phyloP scores from a whole-genome alignment of 92 coral and sea anemone species.

The Palythoa grandiflora region DNA sequence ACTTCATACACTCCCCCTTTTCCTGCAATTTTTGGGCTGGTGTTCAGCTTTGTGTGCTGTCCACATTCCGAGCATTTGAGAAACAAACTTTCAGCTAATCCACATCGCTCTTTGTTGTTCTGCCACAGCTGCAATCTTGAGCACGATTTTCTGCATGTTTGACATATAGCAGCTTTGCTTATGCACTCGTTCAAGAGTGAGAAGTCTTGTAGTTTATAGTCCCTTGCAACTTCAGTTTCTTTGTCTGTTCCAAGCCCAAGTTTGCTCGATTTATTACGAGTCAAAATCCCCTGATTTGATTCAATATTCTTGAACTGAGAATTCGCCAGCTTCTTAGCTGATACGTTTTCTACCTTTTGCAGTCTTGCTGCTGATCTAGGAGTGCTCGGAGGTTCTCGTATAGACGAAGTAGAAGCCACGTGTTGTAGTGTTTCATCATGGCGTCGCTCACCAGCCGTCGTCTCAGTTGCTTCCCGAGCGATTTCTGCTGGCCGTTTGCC shows the following conservation, averaged over 20 bases:
- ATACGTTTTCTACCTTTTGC: constrained; percentile 3
- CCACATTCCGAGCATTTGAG: constrained; percentile 23
- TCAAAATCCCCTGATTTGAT: constrained; percentile 5
- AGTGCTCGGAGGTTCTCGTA: neutral
- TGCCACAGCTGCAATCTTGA: constrained; percentile 34
- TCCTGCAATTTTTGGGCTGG: neutral
- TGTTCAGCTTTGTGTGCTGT: constrained; percentile 5
- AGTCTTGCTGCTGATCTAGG: constrained; percentile 16
- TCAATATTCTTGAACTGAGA: neutral
- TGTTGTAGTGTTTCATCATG: neutral
- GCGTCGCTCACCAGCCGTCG: neutral
- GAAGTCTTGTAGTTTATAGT: constrained; percentile 23
- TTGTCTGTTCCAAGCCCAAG: constrained; percentile 8
- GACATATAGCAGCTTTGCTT: constrained; percentile 30
- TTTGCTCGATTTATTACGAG: constrained; percentile 12
- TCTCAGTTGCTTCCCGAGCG: neutral
- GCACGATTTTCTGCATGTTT: neutral
- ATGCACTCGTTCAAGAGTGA: constrained; percentile 5
- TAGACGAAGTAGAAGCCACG: constrained; percentile 4
- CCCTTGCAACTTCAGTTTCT: constrained; percentile 28
- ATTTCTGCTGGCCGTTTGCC: neutral
- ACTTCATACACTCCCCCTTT: constrained; percentile 12
- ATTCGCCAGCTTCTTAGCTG: constrained; percentile 22
- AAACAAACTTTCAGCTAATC: constrained; percentile 23
- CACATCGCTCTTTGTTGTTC: constrained; percentile 6